Conservation (phyloP, 1,140 invertebrate species). For the Tetramorium simillimum region DNA sequence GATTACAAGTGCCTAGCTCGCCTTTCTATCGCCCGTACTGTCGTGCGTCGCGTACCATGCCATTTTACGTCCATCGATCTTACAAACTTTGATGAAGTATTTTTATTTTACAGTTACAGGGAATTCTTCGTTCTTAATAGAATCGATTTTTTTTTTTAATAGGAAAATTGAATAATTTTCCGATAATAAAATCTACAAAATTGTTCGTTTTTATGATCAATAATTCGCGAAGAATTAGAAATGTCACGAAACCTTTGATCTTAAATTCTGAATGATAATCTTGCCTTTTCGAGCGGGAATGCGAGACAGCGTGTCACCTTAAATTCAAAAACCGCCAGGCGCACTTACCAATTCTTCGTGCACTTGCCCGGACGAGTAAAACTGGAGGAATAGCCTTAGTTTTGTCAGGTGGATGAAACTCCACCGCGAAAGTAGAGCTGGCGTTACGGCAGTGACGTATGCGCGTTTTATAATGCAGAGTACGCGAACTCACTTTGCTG, state of each 20-base stretch:
- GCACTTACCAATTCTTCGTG: constrained; percentile 58
- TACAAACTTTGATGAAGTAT: neutral
- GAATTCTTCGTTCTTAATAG: neutral
- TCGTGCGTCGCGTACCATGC: neutral
- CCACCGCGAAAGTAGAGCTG: constrained; percentile 42
- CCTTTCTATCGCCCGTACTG: constrained; percentile 23
- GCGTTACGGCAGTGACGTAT: constrained; percentile 59
- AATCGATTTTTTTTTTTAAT: constrained; percentile 24
- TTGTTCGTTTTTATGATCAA: neutral
- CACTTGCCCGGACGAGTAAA: constrained; percentile 56
- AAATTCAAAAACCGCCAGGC: constrained; percentile 47
- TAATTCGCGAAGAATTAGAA: neutral
- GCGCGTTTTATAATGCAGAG: constrained; percentile 60
- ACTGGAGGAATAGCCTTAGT: constrained; percentile 58
- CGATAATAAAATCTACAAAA: neutral
- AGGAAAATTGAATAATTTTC: neutral
- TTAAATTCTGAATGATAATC: constrained; percentile 41
- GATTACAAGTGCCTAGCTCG: constrained; percentile 74
- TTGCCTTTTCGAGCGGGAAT: neutral
- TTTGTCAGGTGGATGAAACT: constrained; percentile 55
- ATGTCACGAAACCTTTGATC: neutral
- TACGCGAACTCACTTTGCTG: constrained; percentile 46
- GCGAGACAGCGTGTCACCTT: constrained; percentile 45
- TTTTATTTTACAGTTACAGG: neutral
- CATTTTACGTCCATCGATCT: constrained; percentile 32